A percentile compares a stretch with the other conserved stretches of the same genome.
Conservation (phyloP, 2,797 vertebrate species). For the Siniperca obscura region DNA sequence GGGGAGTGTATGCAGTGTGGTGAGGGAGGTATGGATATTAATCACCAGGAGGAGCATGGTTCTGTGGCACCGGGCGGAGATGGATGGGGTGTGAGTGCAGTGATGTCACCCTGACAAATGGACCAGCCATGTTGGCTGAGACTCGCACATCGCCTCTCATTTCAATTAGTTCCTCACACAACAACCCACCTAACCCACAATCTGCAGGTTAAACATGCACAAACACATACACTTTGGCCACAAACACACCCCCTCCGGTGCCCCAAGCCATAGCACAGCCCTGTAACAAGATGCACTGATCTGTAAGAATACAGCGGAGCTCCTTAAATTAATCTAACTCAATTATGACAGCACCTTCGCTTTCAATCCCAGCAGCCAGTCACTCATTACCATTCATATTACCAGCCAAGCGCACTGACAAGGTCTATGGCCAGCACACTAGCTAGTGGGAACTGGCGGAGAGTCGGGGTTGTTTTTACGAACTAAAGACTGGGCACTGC, state of each 20-base stretch:
- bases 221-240: slow-evolving; percentile 60
- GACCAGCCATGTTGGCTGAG: slow-evolving; percentile 85
- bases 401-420: slow-evolving; percentile 63
- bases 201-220: slow-evolving; percentile 77
- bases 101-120: slow-evolving; percentile 92
- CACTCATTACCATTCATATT: slow-evolving; percentile 73
- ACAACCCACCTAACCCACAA: slow-evolving; percentile 72
- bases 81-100: slow-evolving; percentile 89
- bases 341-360: slow-evolving; percentile 78
- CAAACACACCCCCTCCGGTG: slow-evolving; percentile 48
- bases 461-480: slow-evolving; percentile 63
- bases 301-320: slow-evolving; percentile 73
- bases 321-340: slow-evolving; percentile 79
- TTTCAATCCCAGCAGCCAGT: slow-evolving; percentile 67
- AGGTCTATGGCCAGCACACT: slow-evolving; percentile 59
- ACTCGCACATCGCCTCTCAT: slow-evolving; percentile 90
- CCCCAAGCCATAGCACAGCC: slow-evolving; percentile 56
- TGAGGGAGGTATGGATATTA: slow-evolving; percentile 87
- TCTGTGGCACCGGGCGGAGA: slow-evolving; percentile 81
- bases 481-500: slow-evolving; percentile 68
- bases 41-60: slow-evolving; percentile 84
- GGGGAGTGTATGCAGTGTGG: slow-evolving; percentile 62
- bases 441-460: slow-evolving; percentile 70
- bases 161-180: slow-evolving; percentile 88
- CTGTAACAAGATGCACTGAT: slow-evolving; percentile 78